These are phyloP conservation scores for Gandaritis pyraliata DNA, from an alignment of 2,888 invertebrate genomes.

Conservation along the genomic window DNA sequence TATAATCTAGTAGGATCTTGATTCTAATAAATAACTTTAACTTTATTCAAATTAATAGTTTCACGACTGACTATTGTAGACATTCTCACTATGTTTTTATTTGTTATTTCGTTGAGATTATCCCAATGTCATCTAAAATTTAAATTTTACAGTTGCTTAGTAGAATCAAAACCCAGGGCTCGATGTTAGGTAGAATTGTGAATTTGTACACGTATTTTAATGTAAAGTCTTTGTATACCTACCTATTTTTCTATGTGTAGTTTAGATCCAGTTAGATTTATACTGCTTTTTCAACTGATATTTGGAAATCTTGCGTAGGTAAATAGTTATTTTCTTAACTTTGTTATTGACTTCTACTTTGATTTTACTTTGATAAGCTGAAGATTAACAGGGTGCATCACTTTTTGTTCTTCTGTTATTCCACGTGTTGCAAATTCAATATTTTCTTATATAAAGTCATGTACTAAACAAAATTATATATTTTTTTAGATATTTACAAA, in stretches of 20 bases:
- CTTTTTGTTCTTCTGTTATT: constrained; percentile 21
- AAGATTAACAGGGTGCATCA: constrained; percentile 31
- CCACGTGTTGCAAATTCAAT: not conserved
- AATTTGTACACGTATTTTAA: constrained; percentile 64
- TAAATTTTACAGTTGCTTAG: not conserved
- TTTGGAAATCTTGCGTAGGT: constrained; percentile 39
- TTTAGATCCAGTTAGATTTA: constrained; percentile 39
- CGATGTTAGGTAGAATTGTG: constrained; percentile 28
- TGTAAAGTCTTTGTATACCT: constrained; percentile 55
- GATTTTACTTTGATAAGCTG: constrained; percentile 5
- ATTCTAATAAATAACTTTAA: not conserved
- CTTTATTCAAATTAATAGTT: too few relatives aligned
- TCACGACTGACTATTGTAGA: not conserved
- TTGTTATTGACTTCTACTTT: constrained; percentile 6
- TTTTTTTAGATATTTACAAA: constrained; percentile 31
- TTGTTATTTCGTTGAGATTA: not conserved
- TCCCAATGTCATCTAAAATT: too few relatives aligned
- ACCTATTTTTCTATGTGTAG: constrained; percentile 62
- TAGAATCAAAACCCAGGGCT: constrained; percentile 5
- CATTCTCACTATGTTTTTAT: not conserved
- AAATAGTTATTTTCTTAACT: not conserved
- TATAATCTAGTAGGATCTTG: not conserved
- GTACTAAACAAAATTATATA: constrained; percentile 5
- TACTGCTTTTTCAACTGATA: constrained; percentile 30
- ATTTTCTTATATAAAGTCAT: not conserved